Base-by-base conservation (phyloP, 2,797 vertebrate species). In the Pseudochaenichthys georgianus region DNA sequence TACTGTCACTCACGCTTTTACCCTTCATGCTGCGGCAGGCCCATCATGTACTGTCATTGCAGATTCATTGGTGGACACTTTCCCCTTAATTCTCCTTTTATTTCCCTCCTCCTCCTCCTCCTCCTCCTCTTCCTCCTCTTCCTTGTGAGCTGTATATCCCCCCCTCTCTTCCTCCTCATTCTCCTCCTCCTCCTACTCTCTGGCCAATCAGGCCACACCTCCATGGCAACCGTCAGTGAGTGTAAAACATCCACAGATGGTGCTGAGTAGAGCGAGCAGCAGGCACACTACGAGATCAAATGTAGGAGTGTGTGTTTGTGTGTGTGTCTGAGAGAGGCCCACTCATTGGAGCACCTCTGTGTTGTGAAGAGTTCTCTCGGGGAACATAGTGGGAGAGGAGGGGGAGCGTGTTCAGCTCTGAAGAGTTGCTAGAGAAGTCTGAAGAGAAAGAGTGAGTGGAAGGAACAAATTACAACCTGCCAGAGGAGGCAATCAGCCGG, bases 231-330 rank as follows among this genome's bases (percentile, higher is more conserved):
- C 93, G 94, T 93, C 93, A 89, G 93, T 55, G 92, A 95, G 95
- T 93, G 93, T 95, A 95, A 96, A 92, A 87, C 87, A 85, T 95
- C 95, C 93, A 91, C 94, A 94, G 95, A 95, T 94, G 94, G 94
- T 91, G 93, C 93, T 83, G 92, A 93, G 93, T 92, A 80, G 88
- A 92, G 89, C 75, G 83, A 92, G 88, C 89, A 82, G 90, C 89
- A 89, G 86, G 83, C 85, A 43, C 91, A 88, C 92, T 90, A 90
- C 88, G 70, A 88, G 89, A 88, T 86, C 88, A 87, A 91, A 88
- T 86, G 89, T 89, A 85, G 75, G 86, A 87, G 91, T 46, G 90
- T 85, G 85, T 77, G 77, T 88, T 84, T 86, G 89, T 78, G 86
- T 89, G 84, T 83, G 76, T 85, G 76, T 84, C 71, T 79, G 81